phyloP scores from a whole-genome alignment of 2,113 vertebrate species.

The Mohoua ochrocephala region DNA sequence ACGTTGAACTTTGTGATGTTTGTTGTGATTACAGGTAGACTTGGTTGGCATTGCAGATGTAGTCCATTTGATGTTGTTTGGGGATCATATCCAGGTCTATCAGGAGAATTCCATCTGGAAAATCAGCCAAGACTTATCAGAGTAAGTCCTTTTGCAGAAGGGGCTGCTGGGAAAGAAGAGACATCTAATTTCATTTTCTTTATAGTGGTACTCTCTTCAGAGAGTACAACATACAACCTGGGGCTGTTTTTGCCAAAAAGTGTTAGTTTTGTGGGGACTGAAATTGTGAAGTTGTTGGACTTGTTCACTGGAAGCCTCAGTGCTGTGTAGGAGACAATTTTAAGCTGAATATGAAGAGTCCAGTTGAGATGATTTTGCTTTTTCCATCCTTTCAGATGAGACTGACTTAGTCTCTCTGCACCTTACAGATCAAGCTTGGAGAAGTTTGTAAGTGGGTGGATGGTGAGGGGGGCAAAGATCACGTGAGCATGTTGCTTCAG shows the following conservation, averaged over 20 bases:
- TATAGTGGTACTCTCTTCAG: background rate
- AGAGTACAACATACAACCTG: background rate
- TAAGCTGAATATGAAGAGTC: background rate
- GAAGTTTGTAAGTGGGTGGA: background rate
- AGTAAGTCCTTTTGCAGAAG: constrained; percentile 65
- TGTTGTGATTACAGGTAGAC: constrained; percentile 79
- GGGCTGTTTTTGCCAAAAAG: background rate
- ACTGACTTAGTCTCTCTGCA: background rate
- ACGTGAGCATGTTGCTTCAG: background rate
- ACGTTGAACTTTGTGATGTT: background rate
- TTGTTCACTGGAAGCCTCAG: background rate
- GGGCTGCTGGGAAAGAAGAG: background rate
- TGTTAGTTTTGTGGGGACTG: background rate
- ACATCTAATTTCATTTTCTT: background rate
- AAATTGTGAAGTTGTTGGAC: background rate
- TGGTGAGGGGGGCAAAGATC: background rate
- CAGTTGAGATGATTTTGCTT: background rate
- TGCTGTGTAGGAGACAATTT: background rate
- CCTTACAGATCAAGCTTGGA: background rate
- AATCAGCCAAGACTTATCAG: constrained; percentile 48
- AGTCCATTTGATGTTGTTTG: constrained; percentile 78
- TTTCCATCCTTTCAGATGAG: background rate
- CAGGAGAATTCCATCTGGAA: constrained; percentile 73
- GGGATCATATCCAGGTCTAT: constrained; percentile 64
- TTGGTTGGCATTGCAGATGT: constrained; percentile 83